phyloP scores from a whole-genome alignment of 1,140 invertebrate genomes.

The Drosophila chauvacae region DNA sequence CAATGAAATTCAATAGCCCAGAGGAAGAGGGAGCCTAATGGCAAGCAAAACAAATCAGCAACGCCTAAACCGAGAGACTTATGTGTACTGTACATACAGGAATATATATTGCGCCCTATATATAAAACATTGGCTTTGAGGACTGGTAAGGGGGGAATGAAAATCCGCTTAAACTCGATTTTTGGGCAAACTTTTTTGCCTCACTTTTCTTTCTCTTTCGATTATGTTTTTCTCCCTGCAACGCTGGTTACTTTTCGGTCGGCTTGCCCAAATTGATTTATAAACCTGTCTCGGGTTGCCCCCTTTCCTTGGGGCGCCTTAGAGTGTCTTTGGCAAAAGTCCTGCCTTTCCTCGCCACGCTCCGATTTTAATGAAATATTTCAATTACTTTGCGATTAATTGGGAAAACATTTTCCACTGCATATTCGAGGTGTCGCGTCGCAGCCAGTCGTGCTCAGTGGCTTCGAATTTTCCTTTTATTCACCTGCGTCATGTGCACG shows the following conservation, averaged over 20 bases:
- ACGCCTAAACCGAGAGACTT: slow-evolving; percentile 49
- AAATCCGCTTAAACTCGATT: slow-evolving; percentile 70
- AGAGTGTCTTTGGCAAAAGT: slow-evolving; percentile 36
- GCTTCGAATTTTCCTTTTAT: slow-evolving; percentile 48
- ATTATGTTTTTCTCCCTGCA: slow-evolving; percentile 36
- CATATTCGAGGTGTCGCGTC: slow-evolving; percentile 51
- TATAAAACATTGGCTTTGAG: slow-evolving; percentile 23
- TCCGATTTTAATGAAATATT: slow-evolving; percentile 72
- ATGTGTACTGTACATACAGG: slow-evolving; percentile 37
- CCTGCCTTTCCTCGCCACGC: slow-evolving; percentile 17
- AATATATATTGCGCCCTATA: slow-evolving; percentile 44
- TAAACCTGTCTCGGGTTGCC: slow-evolving; percentile 71
- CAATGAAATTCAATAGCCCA: slow-evolving; percentile 80
- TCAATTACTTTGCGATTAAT: slow-evolving; percentile 80
- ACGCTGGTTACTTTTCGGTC: slow-evolving; percentile 51
- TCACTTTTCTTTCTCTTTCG: slow-evolving; percentile 30
- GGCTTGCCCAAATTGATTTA: slow-evolving; percentile 74
- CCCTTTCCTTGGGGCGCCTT: slow-evolving; percentile 23
- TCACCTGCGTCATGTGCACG: slow-evolving; percentile 66
- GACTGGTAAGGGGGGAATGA: slow-evolving; percentile 25
- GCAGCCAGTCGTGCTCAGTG: slow-evolving; percentile 26
- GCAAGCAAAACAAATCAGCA: slow-evolving; percentile 80
- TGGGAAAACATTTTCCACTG: slow-evolving; percentile 49
- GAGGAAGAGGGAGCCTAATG: slow-evolving; percentile 60
- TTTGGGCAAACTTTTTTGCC: slow-evolving; percentile 49